A percentile compares a stretch with the other conserved stretches of the same genome.
Evolutionary conservation across 2,888 invertebrate species (phyloP).

Genomic region (Agrypnus murinus): DNA sequence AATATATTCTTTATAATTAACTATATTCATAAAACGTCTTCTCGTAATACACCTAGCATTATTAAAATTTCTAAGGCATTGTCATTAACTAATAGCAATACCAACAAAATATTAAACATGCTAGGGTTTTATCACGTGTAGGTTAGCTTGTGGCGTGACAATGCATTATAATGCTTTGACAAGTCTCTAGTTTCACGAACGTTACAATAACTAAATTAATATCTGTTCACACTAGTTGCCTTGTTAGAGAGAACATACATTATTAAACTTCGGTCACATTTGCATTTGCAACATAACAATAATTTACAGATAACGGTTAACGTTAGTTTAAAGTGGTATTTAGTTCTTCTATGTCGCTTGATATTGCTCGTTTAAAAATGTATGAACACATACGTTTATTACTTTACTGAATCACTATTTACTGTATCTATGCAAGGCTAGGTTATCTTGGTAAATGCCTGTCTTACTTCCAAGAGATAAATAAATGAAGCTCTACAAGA

Average conservation of each 20-base stretch:
- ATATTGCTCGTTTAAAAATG: neutral
- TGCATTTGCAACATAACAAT: slow-evolving; percentile 10
- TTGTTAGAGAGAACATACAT: slow-evolving; percentile 21
- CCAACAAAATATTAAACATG: neutral
- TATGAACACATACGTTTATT: no score
- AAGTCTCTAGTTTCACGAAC: slow-evolving; percentile 34
- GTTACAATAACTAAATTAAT: slow-evolving; percentile 37
- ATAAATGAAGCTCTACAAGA: no score
- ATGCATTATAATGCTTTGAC: slow-evolving; percentile 37
- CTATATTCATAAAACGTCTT: no score
- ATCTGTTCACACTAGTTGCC: slow-evolving; percentile 31
- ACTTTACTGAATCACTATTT: no score
- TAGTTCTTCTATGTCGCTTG: neutral
- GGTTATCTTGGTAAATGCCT: no score
- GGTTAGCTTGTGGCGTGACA: slow-evolving; percentile 30
- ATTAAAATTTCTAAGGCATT: no score
- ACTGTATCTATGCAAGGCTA: no score
- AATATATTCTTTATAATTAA: no score
- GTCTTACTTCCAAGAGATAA: slow-evolving; percentile 4
- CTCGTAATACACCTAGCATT: no score
- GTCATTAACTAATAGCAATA: no score
- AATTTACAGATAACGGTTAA: slow-evolving; percentile 3
- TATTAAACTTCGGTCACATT: slow-evolving; percentile 34
- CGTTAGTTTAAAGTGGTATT: neutral
- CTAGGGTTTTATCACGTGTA: slow-evolving; percentile 19